These are phyloP conservation scores for Lithosia quadra DNA, from an alignment of 2,888 invertebrate species.

Conservation along the genomic window DNA sequence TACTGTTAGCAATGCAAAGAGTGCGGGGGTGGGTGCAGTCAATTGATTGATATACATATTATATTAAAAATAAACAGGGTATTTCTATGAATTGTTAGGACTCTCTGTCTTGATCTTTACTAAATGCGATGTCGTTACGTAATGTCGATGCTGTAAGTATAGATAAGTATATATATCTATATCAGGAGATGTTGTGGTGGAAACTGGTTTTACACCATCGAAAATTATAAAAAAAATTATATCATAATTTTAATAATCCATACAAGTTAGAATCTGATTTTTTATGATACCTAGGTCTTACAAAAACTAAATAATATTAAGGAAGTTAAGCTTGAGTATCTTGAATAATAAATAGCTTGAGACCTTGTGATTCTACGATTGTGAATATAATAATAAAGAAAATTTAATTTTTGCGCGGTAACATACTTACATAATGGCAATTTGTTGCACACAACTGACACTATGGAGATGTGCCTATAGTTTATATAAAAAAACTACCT, in stretches of 20 bases:
- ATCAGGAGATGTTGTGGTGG: background rate
- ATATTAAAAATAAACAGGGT: too few relatives aligned
- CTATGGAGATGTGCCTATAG: background rate
- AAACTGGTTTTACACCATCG: background rate
- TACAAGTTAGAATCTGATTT: background rate
- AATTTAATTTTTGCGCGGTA: background rate
- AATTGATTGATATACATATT: too few relatives aligned
- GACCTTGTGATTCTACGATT: slow-evolving; percentile 9
- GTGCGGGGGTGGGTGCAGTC: too few relatives aligned
- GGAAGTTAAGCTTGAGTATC: slow-evolving; percentile 14
- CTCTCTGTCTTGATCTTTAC: background rate
- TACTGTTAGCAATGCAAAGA: background rate
- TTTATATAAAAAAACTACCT: background rate
- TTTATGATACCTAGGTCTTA: slow-evolving; percentile 6
- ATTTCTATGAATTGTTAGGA: background rate
- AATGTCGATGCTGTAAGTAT: background rate
- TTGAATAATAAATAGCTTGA: slow-evolving; percentile 14
- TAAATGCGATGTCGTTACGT: background rate
- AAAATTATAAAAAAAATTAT: background rate
- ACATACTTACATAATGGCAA: background rate
- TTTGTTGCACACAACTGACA: background rate
- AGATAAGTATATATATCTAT: too few relatives aligned
- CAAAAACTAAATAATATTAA: slow-evolving; percentile 3
- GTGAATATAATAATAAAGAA: background rate
- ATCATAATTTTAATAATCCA: background rate